Evolutionary conservation across 2,113 vertebrate genomes (phyloP), one percentile per base, ranked within the genome.

Genomic region (Silurus asotus): DNA sequence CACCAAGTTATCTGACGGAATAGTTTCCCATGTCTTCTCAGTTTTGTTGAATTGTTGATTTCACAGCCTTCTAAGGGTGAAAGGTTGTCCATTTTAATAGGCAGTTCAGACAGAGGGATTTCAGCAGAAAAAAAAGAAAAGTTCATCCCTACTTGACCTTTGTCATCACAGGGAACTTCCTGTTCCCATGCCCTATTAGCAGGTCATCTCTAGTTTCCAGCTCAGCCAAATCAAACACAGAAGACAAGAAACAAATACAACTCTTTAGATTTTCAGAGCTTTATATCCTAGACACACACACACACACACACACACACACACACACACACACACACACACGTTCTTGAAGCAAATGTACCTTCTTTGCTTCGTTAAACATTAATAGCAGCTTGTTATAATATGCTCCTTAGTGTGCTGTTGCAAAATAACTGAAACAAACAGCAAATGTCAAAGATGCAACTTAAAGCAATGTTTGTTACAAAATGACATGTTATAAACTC

Each of bases 231-330:
- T 90, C 83, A 91, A 93, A 93, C 92, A 91, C 91, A 89, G 90
- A 91, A 92, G 90, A 93, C 93, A 87, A 92, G 88, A 91, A 92
- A 93, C 91, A 93, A 92, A 93, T 91, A 93, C 87, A 92, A 90
- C 89, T 88, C 72, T 92, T 88, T 77, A 88, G 91, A 72, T 85
- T 87, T 88, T 78, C 74, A 86, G 87, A 86, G 82, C 75, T 87
- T 87, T 87, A 83, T 93, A 87, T 91, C 88, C 91, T 90, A 75
- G 67, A 62, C 88, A 89, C 85, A 91, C 88, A 92, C 77, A 48
- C 78, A 65, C 61, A 62, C 37, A 37, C 37, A 62, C 88, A 89
- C 85, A 91, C 88, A 92, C 77, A 48, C 78, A 65, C 61, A 62
- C 88, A 89, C 84, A 91, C 88, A 92, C 78, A 61, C 80, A 65